Evolutionary conservation across 2,113 vertebrate genomes (phyloP), one percentile per base, ranked within the genome.

Genomic region (pig (Sus scrofa)): DNA sequence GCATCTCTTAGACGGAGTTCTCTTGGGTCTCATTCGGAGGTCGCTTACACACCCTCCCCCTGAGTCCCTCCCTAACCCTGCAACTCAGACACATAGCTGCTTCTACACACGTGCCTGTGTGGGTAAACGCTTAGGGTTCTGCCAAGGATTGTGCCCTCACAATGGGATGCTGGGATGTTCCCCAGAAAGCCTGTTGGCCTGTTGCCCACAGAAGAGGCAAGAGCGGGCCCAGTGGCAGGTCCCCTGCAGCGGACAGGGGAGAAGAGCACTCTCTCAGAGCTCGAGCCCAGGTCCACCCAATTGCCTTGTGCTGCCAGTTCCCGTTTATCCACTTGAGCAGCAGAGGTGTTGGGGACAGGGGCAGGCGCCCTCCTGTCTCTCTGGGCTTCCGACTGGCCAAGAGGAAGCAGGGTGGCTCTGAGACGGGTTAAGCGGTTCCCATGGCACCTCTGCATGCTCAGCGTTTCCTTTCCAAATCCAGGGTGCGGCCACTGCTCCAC

Each of bases 41-140:
- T 70, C 8, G 27, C 32, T 78, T 70, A 15, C 34, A 37, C 12
- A 11, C 4, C 12, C 60, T 44, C 32, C 13, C 34, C 10, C 37
- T n/a, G 32, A 79, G 32, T 39, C 44, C 15, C 39, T 4, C 9
- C 74, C 50, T 27, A 12, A 58, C 5, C 7, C 3, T 44, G 16
- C 16, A 13, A 1, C 26, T 62, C 60, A 4, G 6, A 18, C 1
- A 10, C 18, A 14, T 5, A 15, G 34, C 3, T 2, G 3, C n/a
- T 73, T 86, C 74, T 63, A 52, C 13, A 19, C 22, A 14, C 16
- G 10, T 58, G 9, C 20, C 63, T 22, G 11, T 4, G 3, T 95
- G 34, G 39, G 24, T 22, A 14, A 73, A 14, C 24, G 70, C 18
- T 39, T 30, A 30, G 8, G 70, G 27, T 26, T 93, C 44, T 56